Conservation (phyloP, 1,140 invertebrate species). For the Charaxes varanes region DNA sequence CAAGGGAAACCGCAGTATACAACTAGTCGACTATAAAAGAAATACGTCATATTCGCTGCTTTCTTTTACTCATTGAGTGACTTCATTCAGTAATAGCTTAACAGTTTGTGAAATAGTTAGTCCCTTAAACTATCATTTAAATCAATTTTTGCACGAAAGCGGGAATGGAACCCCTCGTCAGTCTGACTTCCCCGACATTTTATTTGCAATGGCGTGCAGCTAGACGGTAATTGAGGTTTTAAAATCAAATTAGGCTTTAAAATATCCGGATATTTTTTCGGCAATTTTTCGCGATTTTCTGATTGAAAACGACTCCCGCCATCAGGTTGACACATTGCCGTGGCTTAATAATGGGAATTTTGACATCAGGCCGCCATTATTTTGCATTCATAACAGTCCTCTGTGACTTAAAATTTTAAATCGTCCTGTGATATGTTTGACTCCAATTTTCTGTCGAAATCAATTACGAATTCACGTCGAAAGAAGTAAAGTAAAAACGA, state of each 20-base stretch:
- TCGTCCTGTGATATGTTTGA: slow-evolving; percentile 25
- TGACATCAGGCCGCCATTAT: slow-evolving; percentile 38
- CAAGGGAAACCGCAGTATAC: too few species aligned
- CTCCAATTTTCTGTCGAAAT: too few species aligned
- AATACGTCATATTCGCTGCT: too few species aligned
- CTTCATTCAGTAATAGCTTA: too few species aligned
- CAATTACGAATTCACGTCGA: too few species aligned
- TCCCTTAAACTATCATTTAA: too few species aligned
- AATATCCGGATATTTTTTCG: slow-evolving; percentile 14
- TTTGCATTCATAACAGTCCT: slow-evolving; percentile 33
- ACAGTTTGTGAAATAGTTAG: too few species aligned
- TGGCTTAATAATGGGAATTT: slow-evolving; percentile 42
- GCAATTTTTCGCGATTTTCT: slow-evolving; percentile 20
- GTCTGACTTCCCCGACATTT: neutral
- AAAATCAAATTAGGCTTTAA: slow-evolving; percentile 19
- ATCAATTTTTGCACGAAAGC: neutral
- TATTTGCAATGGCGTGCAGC: slow-evolving; percentile 12
- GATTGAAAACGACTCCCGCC: slow-evolving; percentile 25
- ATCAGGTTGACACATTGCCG: slow-evolving; percentile 28
- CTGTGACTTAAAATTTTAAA: slow-evolving; percentile 45
- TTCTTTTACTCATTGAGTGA: too few species aligned
- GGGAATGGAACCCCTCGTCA: neutral
- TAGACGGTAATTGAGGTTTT: slow-evolving; percentile 8
- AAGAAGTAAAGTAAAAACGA: too few species aligned
- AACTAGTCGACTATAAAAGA: too few species aligned